phyloP scores from a whole-genome alignment of 1,140 invertebrate species.

The Drosophila arawakana region DNA sequence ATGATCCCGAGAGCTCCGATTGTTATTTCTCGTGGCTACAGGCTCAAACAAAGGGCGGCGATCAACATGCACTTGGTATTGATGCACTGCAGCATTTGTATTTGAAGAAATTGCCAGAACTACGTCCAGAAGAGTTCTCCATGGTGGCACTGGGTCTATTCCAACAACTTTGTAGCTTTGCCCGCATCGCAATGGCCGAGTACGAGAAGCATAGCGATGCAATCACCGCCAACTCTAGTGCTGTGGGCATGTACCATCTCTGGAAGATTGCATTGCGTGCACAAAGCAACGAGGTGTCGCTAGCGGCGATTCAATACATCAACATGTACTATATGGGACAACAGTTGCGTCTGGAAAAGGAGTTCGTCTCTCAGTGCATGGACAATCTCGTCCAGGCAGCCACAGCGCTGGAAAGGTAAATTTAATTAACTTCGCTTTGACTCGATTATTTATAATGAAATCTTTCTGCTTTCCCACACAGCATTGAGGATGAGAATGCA shows the following conservation, averaged over 20 bases:
- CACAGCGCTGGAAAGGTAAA: conserved; percentile 87
- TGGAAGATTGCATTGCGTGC: conserved; percentile 96
- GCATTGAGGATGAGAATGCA: conserved; percentile 88
- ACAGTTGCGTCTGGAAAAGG: conserved; percentile 94
- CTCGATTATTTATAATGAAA: neutral
- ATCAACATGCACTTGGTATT: conserved; percentile 94
- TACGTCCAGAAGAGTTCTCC: conserved; percentile 94
- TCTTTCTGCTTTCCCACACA: neutral
- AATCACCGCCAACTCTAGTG: conserved; percentile 86
- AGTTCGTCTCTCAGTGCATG: conserved; percentile 97
- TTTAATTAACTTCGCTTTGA: neutral
- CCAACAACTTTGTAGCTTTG: conserved; percentile 95
- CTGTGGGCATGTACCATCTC: conserved; percentile 95
- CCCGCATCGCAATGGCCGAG: conserved; percentile 88
- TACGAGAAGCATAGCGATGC: conserved; percentile 85
- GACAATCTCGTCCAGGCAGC: conserved; percentile 93
- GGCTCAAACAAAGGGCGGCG: conserved; percentile 94
- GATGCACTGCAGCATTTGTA: conserved; percentile 95
- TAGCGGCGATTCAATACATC: conserved; percentile 96
- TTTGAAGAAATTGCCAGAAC: conserved; percentile 93
- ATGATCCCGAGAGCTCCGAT: conserved; percentile 93
- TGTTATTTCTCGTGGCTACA: conserved; percentile 97
- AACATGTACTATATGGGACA: conserved; percentile 97
- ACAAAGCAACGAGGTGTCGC: conserved; percentile 95
- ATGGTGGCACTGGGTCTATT: conserved; percentile 96